Base-by-base conservation (phyloP, 1,140 invertebrate species). In the Triops cancriformis region DNA sequence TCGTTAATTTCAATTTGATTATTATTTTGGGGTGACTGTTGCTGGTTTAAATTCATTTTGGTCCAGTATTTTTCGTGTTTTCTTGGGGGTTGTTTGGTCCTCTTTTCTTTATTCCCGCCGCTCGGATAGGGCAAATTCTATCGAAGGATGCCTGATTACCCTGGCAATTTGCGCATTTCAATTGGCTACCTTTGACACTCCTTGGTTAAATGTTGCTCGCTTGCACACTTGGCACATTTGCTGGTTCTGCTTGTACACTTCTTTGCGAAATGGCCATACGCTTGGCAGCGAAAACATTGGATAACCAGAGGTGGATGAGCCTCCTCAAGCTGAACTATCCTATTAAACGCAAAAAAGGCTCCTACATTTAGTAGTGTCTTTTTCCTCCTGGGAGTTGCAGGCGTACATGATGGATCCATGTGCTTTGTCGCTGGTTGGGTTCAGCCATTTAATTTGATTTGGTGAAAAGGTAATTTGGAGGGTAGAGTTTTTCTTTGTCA, bases 121-220 rank as follows among this genome's bases (percentile, higher is more conserved):
- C 42, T n/a, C 74, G 26, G 1, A 23, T 75, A 23, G 4, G 74
- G 74, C 74, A 75, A 37, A 37, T 75, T 28, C n/a, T 31, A n/a
- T 23, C 28, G 74, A 26, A 75, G n/a, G 74, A 26, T 42, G 74
- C 28, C n/a, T 75, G 74, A 26, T 31, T 42, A 3, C 31, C 74
- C 42, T 75, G 28, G 74, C 74, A 75, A 42, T 75, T 75, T 37
- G 31, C 23, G 28, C 74, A 75, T 75, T 75, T 75, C n/a, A 37
- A 23, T 28, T 75, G 28, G 28, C 18, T n/a, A 18, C n/a, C 43
- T 45, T 26, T 26, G 74, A 31, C 74, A 75, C 18, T 28, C 42
- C 74, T 75, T 75, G 74, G 74, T 26, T 26, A n/a, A 28, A 37
- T 75, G 74, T 75, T 75, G n/a, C 28, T 75, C 23, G 43, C 43